Evolutionary conservation across 2,888 invertebrate genomes (phyloP).

Genomic region (Galeruca laticollis): DNA sequence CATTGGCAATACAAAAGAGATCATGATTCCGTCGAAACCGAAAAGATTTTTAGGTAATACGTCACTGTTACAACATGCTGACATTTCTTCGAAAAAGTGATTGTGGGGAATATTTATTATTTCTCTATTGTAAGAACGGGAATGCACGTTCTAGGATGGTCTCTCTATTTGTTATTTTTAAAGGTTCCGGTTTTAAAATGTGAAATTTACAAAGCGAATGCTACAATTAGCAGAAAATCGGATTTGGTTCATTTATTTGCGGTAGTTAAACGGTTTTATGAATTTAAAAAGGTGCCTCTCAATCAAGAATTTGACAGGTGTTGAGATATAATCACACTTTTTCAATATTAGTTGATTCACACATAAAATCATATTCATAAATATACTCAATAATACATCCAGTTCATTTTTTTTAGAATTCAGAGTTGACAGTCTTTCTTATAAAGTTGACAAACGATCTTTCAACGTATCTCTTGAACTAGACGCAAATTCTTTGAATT

Average conservation of each 20-base stretch:
- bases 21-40: constrained; percentile 60
- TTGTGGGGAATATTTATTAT: constrained; percentile 48
- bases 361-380: background rate
- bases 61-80: constrained; percentile 55
- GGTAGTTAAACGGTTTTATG: constrained; percentile 18
- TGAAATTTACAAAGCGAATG: constrained; percentile 53
- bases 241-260: constrained; percentile 45
- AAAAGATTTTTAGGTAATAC: constrained; percentile 57
- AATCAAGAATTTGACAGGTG: background rate
- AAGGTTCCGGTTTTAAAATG: constrained; percentile 57
- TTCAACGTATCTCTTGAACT: background rate
- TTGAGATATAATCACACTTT: too few species aligned
- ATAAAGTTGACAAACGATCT: constrained; percentile 10
- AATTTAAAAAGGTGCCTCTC: constrained; percentile 6
- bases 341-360: background rate
- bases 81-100: constrained; percentile 50
- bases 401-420: background rate
- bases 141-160: constrained; percentile 53
- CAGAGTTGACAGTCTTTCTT: background rate
- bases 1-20: constrained; percentile 52
- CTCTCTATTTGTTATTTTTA: constrained; percentile 61
- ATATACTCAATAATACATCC: background rate
- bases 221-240: constrained; percentile 54
- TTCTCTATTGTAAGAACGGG: constrained; percentile 33
- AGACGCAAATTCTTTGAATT: constrained; percentile 13